Evolutionary conservation across 2,113 vertebrate species (phyloP).

Genomic region (Mobula birostris): DNA sequence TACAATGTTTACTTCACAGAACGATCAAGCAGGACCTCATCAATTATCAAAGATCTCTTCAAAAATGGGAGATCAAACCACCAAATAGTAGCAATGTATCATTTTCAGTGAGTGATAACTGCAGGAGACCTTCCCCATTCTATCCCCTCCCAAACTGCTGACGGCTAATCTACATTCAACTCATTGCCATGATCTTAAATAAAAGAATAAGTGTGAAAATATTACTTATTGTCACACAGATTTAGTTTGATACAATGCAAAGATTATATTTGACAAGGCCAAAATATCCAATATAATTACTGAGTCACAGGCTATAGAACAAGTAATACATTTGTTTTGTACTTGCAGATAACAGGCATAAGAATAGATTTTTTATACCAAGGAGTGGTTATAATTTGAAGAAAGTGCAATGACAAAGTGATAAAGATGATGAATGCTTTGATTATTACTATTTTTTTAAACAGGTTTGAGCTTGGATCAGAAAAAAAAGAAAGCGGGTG

Average conservation of each 20-base stretch:
- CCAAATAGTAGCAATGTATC: not conserved
- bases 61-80: not conserved
- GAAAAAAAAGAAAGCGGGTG: not conserved
- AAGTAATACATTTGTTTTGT: too few species aligned
- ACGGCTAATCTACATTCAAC: not conserved
- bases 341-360: too few species aligned
- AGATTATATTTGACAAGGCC: not conserved
- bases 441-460: not conserved
- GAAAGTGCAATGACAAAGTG: not conserved
- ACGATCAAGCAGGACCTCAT: not conserved
- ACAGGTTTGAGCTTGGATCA: not conserved
- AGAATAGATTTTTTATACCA: not conserved
- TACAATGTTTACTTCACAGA: not conserved
- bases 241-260: not conserved
- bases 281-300: not conserved
- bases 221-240: not conserved
- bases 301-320: too few species aligned
- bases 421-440: slow-evolving; percentile 24
- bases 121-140: not conserved
- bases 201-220: not conserved
- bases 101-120: not conserved
- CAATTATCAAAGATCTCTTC: not conserved
- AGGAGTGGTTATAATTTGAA: not conserved
- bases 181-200: not conserved
- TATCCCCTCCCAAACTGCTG: not conserved